Base-by-base conservation (phyloP, 2,888 invertebrate species). In the Aspidapion aeneum region DNA sequence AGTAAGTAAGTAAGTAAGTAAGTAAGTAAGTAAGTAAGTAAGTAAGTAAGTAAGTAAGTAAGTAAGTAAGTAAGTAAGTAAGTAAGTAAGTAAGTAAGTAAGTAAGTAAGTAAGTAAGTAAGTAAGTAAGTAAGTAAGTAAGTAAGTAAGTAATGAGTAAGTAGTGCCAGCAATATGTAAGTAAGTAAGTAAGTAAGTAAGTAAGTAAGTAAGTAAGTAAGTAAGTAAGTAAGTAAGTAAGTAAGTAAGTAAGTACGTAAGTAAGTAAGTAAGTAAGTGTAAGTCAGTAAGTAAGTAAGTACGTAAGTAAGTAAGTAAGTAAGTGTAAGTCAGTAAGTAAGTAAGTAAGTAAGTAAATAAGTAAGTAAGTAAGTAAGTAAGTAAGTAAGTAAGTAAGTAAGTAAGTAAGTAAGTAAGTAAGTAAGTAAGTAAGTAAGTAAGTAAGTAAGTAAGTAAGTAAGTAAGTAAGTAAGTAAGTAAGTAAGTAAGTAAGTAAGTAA, bases 401-500 rank as follows among this genome's bases (percentile, higher is more conserved):
- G 35, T 35, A 35, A 55, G 21, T 55, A 55, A 55, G 21, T 55
- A 55, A 55, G 21, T 55, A 55, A 55, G 21, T 55, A 55, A 55
- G 21, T 55, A 55, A 55, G 21, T 55, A 55, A 55, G 21, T 55
- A 55, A 55, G 21, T 55, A 55, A 55, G 21, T 55, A 55, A 55
- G 21, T 55, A 55, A 55, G 21, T 55, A 55, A 55, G 21, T 55
- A 55, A 55, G 21, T 55, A 55, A 55, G 21, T 55, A 55, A 55
- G 21, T 55, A 55, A 55, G 21, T 55, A 55, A 35, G 35, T 35
- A 35, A 35, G 35, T 35, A 35, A 35, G 35, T 35, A 35, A 35
- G 12, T 35, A 35, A 35, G 35, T 35, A 35, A 35, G 12, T 35
- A 35, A 35, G 35, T 35, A 35, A 35, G 12, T 35, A 35, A 35